A percentile compares a stretch with the other conserved stretches of the same genome.
phyloP scores from a whole-genome alignment of 2,113 vertebrate species.

The Misgurnus anguillicaudatus region DNA sequence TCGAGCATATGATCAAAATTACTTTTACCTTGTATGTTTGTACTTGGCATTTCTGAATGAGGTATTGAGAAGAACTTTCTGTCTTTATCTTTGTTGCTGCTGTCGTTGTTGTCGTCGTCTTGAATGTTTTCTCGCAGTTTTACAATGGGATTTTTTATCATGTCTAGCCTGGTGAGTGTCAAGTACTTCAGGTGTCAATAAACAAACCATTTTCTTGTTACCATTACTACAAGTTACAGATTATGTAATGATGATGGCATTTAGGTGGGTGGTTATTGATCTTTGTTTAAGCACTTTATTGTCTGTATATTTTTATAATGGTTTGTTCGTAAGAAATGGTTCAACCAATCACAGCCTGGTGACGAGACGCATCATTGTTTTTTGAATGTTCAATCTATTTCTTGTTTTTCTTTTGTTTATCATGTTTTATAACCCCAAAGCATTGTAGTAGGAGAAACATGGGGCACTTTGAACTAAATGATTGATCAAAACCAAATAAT shows the following conservation, averaged over 20 bases:
- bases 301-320: constrained; percentile 1
- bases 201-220: background rate
- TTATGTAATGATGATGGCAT: background rate
- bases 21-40: background rate
- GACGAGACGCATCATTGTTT: background rate
- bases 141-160: background rate
- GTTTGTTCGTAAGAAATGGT: too few species aligned
- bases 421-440: background rate
- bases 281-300: constrained; percentile 41
- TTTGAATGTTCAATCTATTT: background rate
- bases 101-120: background rate
- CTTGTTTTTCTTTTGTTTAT: background rate
- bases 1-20: background rate
- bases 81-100: constrained; percentile 27
- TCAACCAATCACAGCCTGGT: background rate
- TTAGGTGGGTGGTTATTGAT: background rate
- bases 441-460: background rate
- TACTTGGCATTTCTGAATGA: background rate
- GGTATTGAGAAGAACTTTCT: background rate
- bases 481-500: background rate
- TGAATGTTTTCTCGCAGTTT: constrained; percentile 6
- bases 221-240: background rate
- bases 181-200: background rate
- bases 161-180: background rate
- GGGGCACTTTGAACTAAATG: background rate